phyloP scores from a whole-genome alignment of 2,113 vertebrate genomes.

The Lates calcarifer region DNA sequence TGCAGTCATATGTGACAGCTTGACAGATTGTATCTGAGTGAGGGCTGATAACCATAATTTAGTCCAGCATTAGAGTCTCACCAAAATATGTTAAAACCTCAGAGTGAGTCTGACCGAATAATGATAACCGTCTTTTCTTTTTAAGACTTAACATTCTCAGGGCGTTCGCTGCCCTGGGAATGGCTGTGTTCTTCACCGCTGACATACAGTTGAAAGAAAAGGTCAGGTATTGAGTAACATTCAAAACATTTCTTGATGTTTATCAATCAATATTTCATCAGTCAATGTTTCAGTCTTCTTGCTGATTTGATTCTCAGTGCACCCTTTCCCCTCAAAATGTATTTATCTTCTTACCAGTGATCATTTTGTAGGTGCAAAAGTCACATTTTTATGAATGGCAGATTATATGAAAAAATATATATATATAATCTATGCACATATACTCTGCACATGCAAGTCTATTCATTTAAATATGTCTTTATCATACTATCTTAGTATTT shows the following conservation, averaged over 20 bases:
- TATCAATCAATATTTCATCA: slow-evolving; percentile 39
- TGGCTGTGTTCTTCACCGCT: background rate
- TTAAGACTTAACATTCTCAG: slow-evolving; percentile 28
- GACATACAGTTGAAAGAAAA: slow-evolving; percentile 18
- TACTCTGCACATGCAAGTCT: background rate
- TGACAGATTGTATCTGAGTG: slow-evolving; percentile 33
- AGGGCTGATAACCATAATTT: slow-evolving; percentile 44
- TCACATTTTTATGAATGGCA: background rate
- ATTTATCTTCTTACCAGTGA: background rate
- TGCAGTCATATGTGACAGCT: slow-evolving; percentile 26
- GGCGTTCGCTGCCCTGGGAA: background rate
- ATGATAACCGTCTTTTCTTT: slow-evolving; percentile 19
- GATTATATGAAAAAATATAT: background rate
- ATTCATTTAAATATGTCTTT: background rate
- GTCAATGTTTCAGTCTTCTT: background rate
- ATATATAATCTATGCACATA: background rate
- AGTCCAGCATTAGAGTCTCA: background rate
- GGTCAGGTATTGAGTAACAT: slow-evolving; percentile 24
- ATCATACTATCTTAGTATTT: background rate
- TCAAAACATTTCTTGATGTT: slow-evolving; percentile 24
- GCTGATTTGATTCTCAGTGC: background rate
- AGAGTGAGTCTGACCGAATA: slow-evolving; percentile 7
- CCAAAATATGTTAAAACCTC: slow-evolving; percentile 12
- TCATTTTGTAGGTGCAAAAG: background rate
- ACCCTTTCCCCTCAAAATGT: background rate